phyloP scores from a whole-genome alignment of 2,113 vertebrate species.

The Gymnorhina tibicen region DNA sequence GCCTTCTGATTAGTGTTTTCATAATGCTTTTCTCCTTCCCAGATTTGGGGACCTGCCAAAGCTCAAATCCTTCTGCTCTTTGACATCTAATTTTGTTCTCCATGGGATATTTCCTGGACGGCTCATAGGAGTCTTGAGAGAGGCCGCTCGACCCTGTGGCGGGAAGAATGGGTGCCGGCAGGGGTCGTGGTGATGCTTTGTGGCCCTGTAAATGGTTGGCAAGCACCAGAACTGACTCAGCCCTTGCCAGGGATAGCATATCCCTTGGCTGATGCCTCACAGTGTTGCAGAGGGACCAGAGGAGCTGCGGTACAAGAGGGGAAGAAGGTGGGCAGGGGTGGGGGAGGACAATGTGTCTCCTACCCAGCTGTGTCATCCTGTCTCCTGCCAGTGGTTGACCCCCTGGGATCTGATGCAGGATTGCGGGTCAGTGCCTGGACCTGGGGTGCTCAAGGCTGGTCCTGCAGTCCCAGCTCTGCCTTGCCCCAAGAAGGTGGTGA shows the following conservation, averaged over 20 bases:
- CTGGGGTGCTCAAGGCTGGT: neutral
- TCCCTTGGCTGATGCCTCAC: neutral
- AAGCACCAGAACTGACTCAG: neutral
- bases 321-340: neutral
- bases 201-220: neutral
- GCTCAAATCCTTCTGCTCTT: constrained; percentile 5
- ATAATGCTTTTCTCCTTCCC: neutral
- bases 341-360: neutral
- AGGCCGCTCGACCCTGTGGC: fast-evolving
- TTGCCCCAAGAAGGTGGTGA: neutral
- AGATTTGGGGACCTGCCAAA: constrained; percentile 1
- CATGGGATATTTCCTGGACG: neutral
- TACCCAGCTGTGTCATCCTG: neutral
- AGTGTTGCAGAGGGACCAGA: neutral
- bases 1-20: constrained; percentile 16
- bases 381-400: neutral
- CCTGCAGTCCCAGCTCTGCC: neutral
- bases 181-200: neutral
- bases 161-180: fast-evolving
- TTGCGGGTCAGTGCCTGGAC: fast-evolving
- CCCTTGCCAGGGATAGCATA: neutral
- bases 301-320: neutral
- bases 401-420: neutral
- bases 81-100: constrained; percentile 24
- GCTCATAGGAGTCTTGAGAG: neutral